Evolutionary conservation across 1,140 invertebrate species (phyloP), one percentile per base, ranked within the genome.

Genomic region (Zaprionus camerounensis): DNA sequence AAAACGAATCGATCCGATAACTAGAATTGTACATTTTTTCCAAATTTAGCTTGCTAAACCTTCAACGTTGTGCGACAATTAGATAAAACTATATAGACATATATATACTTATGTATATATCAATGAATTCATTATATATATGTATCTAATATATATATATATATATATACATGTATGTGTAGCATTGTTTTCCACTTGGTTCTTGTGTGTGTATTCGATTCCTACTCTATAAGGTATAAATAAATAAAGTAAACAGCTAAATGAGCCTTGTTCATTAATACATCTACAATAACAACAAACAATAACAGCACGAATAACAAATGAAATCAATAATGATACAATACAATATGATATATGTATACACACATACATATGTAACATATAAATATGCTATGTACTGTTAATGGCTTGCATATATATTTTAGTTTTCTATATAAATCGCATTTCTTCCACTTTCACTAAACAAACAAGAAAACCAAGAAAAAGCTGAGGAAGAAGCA

Each of bases 401-500:
- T 73, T 73, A 61, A 53, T 24, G 56, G 64, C 64, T 73, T 61
- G 56, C 38, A 62, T 41, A 62, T 62, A 57, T 62, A 57, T 74
- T 88, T 84, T 90, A 85, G 81, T 82, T 90, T 72, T 85, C 71
- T 90, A 85, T 71, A 70, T 85, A 72, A 90, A 90, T 90, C 85
- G 85, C 86, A 90, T 90, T 90, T 90, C 85, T 90, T 90, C 85
- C 85, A 90, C 76, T 75, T 80, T 71, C 66, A 74, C 57, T 24
- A 70, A 62, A 61, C n/a, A 3, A 31, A 12, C n/a, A 26, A 26
- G 24, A 26, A 26, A 26, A 26, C 4, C 24, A 26, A 26, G 24
- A 24, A 24, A 3, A 56, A 61, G 69, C 70, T 67, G 34, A 69
- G 76, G 26, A 56, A 15, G n/a, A 57, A 57, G 53, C 72, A 26